Evolutionary conservation across 2,888 invertebrate species (phyloP), one percentile per base, ranked within the genome.

Genomic region (Dilophus febrilis): DNA sequence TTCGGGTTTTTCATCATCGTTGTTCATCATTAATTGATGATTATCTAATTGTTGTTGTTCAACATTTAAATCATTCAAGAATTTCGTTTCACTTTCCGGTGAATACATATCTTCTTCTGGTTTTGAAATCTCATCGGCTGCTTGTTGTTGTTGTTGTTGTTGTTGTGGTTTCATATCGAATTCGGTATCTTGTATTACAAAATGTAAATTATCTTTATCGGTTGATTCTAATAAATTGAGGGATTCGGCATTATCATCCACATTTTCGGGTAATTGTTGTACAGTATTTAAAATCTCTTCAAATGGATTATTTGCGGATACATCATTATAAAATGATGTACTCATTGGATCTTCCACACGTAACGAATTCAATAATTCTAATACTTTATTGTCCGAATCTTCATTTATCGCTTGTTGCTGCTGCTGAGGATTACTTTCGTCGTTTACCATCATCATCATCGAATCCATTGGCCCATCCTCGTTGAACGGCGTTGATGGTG

Each of bases 261-360:
- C 35, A 35, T 40, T 40, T 18, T 36, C 17, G 6, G 61, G 61
- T 28, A 61, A 43, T 3, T 50, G 47, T 42, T 61, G 61, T 12
- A 61, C 59, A 1, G 57, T 53, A 42, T 61, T 61, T 6, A 22
- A 22, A 7, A 61, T 47, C 35, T 43, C 43, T 30, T 38, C 40
- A 13, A 29, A 33, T 28, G 40, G 33, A 35, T 40, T 34, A 17
- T 16, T 16, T 17, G 33, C 16, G 14, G 8, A 32, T n/a, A 22
- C 33, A 18, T 40, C 37, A 33, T 41, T 34, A 22, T 37, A 39
- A 29, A 37, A 42, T 36, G 42, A 42, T 42, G 33, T 47, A 42
- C 22, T 44, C 41, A 38, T 41, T 27, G 40, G 41, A 42, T 49
- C 29, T 40, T 41, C 36, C 40, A 45, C 28, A 40, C 41, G 18